Evolutionary conservation across 2,797 vertebrate species (phyloP).

Genomic region (Anomalospiza imberbis): DNA sequence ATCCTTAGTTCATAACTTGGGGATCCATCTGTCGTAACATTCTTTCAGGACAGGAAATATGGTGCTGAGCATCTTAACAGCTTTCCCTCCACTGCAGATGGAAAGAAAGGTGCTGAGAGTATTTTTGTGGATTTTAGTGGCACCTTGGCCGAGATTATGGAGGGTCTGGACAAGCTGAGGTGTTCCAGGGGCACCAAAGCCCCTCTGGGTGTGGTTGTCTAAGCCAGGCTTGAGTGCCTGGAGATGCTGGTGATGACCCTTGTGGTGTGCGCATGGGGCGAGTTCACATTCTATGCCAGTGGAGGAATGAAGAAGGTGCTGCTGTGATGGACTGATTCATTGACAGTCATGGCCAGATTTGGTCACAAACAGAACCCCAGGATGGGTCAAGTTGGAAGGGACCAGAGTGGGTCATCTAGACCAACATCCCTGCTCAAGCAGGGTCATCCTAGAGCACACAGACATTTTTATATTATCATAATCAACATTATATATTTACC

Average conservation of each 20-base stretch:
- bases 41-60: background rate
- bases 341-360: background rate
- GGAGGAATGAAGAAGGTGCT: background rate
- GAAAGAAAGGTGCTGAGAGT: background rate
- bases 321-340: too few relatives aligned
- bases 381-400: background rate
- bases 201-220: background rate
- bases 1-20: background rate
- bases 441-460: background rate
- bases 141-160: rapidly evolving
- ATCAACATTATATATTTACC: background rate
- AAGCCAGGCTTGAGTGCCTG: background rate
- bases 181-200: too few relatives aligned
- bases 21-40: rapidly evolving
- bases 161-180: background rate
- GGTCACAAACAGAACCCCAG: background rate
- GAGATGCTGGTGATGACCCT: background rate
- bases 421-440: background rate
- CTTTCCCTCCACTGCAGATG: background rate
- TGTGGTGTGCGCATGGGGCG: rapidly evolving
- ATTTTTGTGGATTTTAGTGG: background rate
- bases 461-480: background rate
- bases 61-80: background rate
- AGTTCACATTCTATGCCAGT: rapidly evolving
- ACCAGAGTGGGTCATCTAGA: too few relatives aligned